Base-by-base conservation (phyloP, 2,888 invertebrate species). In the Epirrhoe tristata region DNA sequence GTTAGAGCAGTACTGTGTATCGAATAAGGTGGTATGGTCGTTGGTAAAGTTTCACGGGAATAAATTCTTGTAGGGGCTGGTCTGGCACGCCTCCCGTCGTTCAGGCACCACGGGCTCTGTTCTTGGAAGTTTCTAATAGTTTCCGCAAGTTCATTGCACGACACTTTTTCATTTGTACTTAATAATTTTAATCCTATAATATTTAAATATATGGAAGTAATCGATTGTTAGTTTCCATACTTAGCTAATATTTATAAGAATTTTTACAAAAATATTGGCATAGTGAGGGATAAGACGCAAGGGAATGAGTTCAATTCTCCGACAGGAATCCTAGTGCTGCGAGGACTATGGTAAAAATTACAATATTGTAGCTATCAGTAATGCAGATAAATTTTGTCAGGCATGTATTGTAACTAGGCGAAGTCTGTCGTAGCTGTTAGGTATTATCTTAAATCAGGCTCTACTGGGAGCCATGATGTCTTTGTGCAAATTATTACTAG, bases 61-160 rank as follows among this genome's bases (percentile, higher is more conserved):
- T 59, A 56, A 66, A 71, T 67, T 65, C 68, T 77, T 74, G 79
- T 74, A 71, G 75, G 77, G 79, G 79, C 69, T 74, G 74, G 74
- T 72, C 74, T 69, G 83, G 72, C 83, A 86, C 87, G 86, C 87
- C 87, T 81, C 80, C 86, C 86, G 87, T 74, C 87, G 77, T 72
- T 69, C 70, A 81, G 88, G 88, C 89, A 87, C 87, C 88, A 80
- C 77, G 78, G 71, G 70, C 76, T 71, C 73, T 73, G 76, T 90
- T 90, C 90, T 78, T 72, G 77, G 89, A 90, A 89, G 77, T 82
- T 81, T 77, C 78, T 88, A 88, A 88, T 89, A 86, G 86, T 87
- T 86, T 85, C 84, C 83, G 74, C 75, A 81, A 85, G 83, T 87
- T 84, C 81, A 83, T 77, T 81, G 85, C 74, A 81, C 83, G 76